Conservation (phyloP, 2,797 vertebrate genomes). For the Rhinella marina region DNA sequence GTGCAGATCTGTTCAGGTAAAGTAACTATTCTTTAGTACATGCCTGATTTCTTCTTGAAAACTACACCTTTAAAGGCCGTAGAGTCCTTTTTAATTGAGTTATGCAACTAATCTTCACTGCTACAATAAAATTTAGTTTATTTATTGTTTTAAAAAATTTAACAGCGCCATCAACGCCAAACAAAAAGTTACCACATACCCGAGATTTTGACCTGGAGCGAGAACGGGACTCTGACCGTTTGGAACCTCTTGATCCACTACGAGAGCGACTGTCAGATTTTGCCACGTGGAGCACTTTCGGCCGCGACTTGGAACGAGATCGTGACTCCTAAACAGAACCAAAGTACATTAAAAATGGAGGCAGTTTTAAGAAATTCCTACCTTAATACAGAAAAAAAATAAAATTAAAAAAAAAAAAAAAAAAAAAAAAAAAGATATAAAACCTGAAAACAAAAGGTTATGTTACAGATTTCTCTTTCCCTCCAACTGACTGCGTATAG, state of each 20-base stretch:
- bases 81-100: too few species aligned
- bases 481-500: constrained; percentile 78
- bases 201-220: constrained; percentile 90
- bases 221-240: constrained; percentile 87
- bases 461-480: constrained; percentile 71
- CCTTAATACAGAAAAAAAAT: constrained; percentile 76
- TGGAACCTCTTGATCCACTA: constrained; percentile 86
- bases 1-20: too few species aligned
- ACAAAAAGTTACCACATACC: constrained; percentile 72
- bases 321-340: constrained; percentile 91
- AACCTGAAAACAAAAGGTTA: constrained; percentile 91
- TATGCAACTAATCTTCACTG: too few species aligned
- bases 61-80: too few species aligned
- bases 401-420: constrained; percentile 73
- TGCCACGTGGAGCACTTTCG: constrained; percentile 86
- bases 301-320: constrained; percentile 91
- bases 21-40: too few species aligned
- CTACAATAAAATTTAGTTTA: too few species aligned
- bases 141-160: too few species aligned
- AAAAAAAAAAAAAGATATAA: constrained; percentile 71
- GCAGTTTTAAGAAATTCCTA: constrained; percentile 80
- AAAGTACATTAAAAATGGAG: constrained; percentile 81
- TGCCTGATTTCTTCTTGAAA: too few species aligned
- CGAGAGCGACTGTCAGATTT: constrained; percentile 90
- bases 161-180: neutral